Base-by-base conservation (phyloP, 2,888 invertebrate species). In the Lobophora halterata region DNA sequence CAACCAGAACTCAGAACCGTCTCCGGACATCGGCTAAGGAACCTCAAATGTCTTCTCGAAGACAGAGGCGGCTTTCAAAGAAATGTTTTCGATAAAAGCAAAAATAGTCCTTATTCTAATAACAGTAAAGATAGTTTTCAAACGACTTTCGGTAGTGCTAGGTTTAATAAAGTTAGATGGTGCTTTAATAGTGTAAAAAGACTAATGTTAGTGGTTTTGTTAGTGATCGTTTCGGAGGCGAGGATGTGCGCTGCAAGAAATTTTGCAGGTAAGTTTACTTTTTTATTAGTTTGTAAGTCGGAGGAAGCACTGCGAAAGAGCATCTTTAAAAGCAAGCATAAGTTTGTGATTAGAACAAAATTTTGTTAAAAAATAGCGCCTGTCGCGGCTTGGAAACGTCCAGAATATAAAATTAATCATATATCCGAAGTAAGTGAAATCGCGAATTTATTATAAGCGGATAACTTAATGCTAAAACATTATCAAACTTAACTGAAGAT, bases 181-280 rank as follows among this genome's bases (percentile, higher is more conserved):
- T 82, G 78, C 75, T 81, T 67, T 66, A 55, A 45, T 66, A 79
- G 81, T 67, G 70, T 79, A 69, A 85, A 79, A 73, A 76, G 76
- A 52, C 62, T 81, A 50, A 58, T 80, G 69, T 71, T 76, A 62
- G 66, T 82, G 67, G 68, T 83, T 58, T 69, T 76, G 69, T 67
- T 81, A 64, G 66, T 66, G 52, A 59, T 78, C 52, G 64, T 75
- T 55, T 60, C 76, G 62, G 75, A 79, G 47, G 61, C 64, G 52
- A 66, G 69, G 48, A 55, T 71, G 55, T 64, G 65, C 13, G 74
- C 78, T 41, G 85, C 79, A 48, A 80, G 83, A 40, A 85, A 76
- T 79, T 72, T 37, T 30, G 37, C 85, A 86, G 87, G 87, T 87
- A 33, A 77, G 86, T 46, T 3, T 28, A 47, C 46, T 48, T 44